phyloP scores from a whole-genome alignment of 2,797 vertebrate genomes.

The Enteromius argenteus region DNA sequence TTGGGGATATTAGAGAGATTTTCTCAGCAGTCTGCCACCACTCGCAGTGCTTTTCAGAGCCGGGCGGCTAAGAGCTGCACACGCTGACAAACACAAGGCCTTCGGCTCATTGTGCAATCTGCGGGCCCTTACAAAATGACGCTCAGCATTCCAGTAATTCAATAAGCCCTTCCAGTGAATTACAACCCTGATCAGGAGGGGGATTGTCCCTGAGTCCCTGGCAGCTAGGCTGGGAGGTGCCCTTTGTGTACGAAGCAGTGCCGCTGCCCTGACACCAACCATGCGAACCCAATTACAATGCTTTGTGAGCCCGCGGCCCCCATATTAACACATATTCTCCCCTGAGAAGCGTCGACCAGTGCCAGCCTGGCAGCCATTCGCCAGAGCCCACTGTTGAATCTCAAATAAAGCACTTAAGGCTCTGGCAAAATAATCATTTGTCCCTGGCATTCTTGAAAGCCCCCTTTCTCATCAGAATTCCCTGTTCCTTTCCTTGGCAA shows the following conservation, averaged over 20 bases:
- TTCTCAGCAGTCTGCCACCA: slow-evolving; percentile 63
- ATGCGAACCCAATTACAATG: slow-evolving; percentile 81
- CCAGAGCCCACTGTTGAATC: slow-evolving; percentile 77
- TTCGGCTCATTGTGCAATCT: slow-evolving; percentile 67
- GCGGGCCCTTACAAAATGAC: slow-evolving; percentile 65
- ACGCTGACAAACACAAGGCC: slow-evolving; percentile 62
- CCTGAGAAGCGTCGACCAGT: slow-evolving; percentile 72
- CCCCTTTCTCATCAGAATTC: slow-evolving; percentile 69
- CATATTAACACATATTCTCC: slow-evolving; percentile 74
- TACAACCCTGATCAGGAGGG: slow-evolving; percentile 71
- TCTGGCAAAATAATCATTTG: slow-evolving; percentile 68
- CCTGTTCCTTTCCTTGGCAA: slow-evolving; percentile 59
- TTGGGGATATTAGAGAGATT: slow-evolving; percentile 65
- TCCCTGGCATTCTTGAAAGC: slow-evolving; percentile 72
- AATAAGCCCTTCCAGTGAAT: slow-evolving; percentile 75
- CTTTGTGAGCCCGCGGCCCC: slow-evolving; percentile 74
- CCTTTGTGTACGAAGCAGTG: slow-evolving; percentile 75
- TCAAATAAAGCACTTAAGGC: slow-evolving; percentile 80
- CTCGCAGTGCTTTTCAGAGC: slow-evolving; percentile 56
- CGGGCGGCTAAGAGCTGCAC: slow-evolving; percentile 54
- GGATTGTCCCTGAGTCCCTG: slow-evolving; percentile 70
- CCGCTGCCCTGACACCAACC: slow-evolving; percentile 77
- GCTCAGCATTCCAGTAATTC: slow-evolving; percentile 70
- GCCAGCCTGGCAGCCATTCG: slow-evolving; percentile 75
- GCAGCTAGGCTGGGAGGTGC: slow-evolving; percentile 77